These are phyloP conservation scores for Hippocampus comes DNA, from an alignment of 2,113 vertebrate genomes.

Conservation along the genomic window DNA sequence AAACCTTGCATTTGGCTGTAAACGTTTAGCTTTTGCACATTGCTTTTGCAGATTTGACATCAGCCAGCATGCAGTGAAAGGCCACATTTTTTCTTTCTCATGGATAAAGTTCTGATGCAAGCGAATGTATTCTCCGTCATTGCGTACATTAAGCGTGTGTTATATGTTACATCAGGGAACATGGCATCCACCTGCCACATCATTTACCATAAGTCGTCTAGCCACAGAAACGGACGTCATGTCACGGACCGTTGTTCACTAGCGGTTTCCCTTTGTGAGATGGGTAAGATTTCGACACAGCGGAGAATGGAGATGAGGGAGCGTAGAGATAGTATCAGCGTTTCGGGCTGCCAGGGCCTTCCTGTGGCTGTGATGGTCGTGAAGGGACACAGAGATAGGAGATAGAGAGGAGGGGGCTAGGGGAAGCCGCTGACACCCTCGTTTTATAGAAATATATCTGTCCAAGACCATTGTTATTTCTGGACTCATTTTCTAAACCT, in stretches of 20 bases:
- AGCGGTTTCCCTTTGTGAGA: slow-evolving; percentile 73
- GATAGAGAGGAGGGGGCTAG: slow-evolving; percentile 22
- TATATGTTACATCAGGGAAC: slow-evolving; percentile 30
- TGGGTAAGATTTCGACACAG: slow-evolving; percentile 75
- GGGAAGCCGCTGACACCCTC: slow-evolving; percentile 22
- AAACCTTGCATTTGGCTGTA: not conserved
- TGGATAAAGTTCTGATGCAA: slow-evolving; percentile 13
- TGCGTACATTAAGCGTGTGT: slow-evolving; percentile 5
- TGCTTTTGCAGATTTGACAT: not conserved
- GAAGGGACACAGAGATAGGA: slow-evolving; percentile 65
- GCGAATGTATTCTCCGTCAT: not conserved
- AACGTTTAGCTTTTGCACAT: not conserved
- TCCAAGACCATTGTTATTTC: slow-evolving; percentile 3
- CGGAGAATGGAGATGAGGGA: slow-evolving; percentile 64
- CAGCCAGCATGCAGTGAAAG: not conserved
- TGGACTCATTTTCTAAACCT: not conserved
- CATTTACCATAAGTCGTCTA: slow-evolving; percentile 46
- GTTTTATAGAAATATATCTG: slow-evolving; percentile 8
- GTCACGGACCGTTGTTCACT: slow-evolving; percentile 63
- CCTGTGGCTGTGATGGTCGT: slow-evolving; percentile 74
- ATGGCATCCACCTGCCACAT: slow-evolving; percentile 38
- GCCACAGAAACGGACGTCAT: slow-evolving; percentile 66
- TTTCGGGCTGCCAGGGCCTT: slow-evolving; percentile 66
- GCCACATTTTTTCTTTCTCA: not conserved
- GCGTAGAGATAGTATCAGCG: slow-evolving; percentile 73